A percentile compares a stretch with the other conserved stretches of the same genome.
Conservation (phyloP, 2,888 invertebrate species). For the Stenolophus ochropezus region DNA sequence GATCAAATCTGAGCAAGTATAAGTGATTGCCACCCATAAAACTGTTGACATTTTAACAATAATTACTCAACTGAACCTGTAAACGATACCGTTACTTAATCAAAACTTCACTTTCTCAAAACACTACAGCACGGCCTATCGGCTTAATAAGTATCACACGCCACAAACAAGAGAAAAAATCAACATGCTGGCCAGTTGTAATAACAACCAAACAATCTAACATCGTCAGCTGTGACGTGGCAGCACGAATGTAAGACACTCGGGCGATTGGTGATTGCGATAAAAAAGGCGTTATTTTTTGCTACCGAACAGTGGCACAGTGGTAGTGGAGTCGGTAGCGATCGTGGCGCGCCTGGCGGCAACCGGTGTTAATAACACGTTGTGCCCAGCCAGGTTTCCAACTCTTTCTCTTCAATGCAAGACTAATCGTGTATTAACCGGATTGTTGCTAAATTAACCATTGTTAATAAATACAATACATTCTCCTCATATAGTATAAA, state of each 20-base stretch:
- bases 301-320: constrained; percentile 41
- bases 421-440: neutral
- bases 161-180: constrained; percentile 1
- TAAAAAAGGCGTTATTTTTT: constrained; percentile 54
- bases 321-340: constrained; percentile 34
- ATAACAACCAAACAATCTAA: constrained; percentile 25
- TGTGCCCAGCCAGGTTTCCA: constrained; percentile 25
- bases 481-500: too few relatives aligned
- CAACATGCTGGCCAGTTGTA: constrained; percentile 10
- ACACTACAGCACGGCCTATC: constrained; percentile 10
- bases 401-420: neutral
- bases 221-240: constrained; percentile 23
- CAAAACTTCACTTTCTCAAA: constrained; percentile 43
- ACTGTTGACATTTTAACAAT: constrained; percentile 43
- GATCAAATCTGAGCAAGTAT: constrained; percentile 25
- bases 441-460: neutral
- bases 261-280: constrained; percentile 51
- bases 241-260: constrained; percentile 2
- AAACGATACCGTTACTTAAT: constrained; percentile 42
- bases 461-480: too few relatives aligned
- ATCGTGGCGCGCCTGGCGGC: constrained; percentile 48
- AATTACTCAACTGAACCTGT: constrained; percentile 44
- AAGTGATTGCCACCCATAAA: constrained; percentile 36
- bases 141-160: constrained; percentile 29
- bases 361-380: constrained; percentile 55